These are phyloP conservation scores for Somateria mollissima DNA, from an alignment of 2,797 vertebrate genomes.

Conservation along the genomic window DNA sequence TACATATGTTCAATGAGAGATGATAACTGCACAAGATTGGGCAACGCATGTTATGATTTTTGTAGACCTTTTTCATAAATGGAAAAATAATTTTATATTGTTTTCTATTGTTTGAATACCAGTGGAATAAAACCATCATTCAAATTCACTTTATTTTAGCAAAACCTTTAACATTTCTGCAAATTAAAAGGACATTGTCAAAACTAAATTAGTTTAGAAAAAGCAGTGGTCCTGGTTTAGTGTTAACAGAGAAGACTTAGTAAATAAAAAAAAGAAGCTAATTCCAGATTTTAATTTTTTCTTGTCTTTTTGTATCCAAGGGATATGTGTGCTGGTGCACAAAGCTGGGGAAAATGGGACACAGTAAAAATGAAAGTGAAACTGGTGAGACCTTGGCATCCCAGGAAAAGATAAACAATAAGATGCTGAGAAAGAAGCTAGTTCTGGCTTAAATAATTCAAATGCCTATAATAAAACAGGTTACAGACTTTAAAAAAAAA, in stretches of 20 bases:
- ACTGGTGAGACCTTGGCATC: not conserved
- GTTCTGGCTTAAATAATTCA: not conserved
- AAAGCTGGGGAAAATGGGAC: not conserved
- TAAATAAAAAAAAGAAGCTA: not conserved
- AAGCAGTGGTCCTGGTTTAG: not conserved
- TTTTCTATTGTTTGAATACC: not conserved
- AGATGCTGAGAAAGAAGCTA: not conserved
- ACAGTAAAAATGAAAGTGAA: slow-evolving; percentile 44
- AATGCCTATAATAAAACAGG: not conserved
- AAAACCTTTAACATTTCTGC: not conserved
- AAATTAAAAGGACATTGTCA: not conserved
- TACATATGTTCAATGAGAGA: not conserved
- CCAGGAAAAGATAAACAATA: not conserved
- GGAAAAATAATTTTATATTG: not conserved
- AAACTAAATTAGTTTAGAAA: not conserved
- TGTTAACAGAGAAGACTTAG: not conserved
- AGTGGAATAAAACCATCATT: not conserved
- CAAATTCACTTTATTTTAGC: not conserved
- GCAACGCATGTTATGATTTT: not conserved
- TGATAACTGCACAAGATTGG: not conserved
- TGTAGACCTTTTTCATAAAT: not conserved
- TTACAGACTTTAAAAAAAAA: not conserved
- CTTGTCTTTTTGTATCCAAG: not conserved
- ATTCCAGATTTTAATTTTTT: not conserved
- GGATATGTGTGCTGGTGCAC: not conserved